Base-by-base conservation (phyloP, 2,888 invertebrate species). In the Parthenolecanium corni region DNA sequence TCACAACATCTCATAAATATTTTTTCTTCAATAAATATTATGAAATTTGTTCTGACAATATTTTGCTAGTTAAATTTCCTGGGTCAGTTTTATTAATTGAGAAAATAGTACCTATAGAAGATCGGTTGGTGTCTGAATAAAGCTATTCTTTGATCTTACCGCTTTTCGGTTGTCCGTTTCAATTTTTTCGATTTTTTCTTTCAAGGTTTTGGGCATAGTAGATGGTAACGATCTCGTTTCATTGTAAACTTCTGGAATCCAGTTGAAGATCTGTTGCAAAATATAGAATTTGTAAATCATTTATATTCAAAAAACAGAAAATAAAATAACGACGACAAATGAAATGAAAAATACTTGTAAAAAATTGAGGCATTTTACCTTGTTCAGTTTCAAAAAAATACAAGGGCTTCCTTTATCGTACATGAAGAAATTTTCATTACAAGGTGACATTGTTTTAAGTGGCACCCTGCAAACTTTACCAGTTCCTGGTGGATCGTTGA, bases 311-410 rank as follows among this genome's bases (percentile, higher is more conserved):
- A n/a, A n/a, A n/a, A n/a, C n/a, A n/a, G n/a, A n/a, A n/a, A n/a
- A n/a, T n/a, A n/a, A n/a, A n/a, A n/a, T n/a, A n/a, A n/a, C n/a
- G n/a, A n/a, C n/a, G n/a, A n/a, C n/a, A n/a, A n/a, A n/a, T n/a
- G n/a, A n/a, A n/a, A n/a, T n/a, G n/a, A n/a, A 31, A 20, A 18
- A 16, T 57, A 24, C 31, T 31, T n/a, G n/a, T n/a, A n/a, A n/a
- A n/a, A n/a, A n/a, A n/a, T n/a, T n/a, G 1, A 21, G 24, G 20
- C 16, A 18, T 62, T 70, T 69, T 75, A 93, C 93, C 84, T 89
- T 93, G 76, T 98, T 98, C 69, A 98, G 79, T 75, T 97, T 97
- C 69, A 98, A 82, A 77, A 96, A 86, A 73, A 98, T 87, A 75
- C 98, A 98, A 16, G 97, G 97, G 64, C 85, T 85, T 65, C 86